Base-by-base conservation (phyloP, 1,140 invertebrate species). In the Globodera rostochiensis region DNA sequence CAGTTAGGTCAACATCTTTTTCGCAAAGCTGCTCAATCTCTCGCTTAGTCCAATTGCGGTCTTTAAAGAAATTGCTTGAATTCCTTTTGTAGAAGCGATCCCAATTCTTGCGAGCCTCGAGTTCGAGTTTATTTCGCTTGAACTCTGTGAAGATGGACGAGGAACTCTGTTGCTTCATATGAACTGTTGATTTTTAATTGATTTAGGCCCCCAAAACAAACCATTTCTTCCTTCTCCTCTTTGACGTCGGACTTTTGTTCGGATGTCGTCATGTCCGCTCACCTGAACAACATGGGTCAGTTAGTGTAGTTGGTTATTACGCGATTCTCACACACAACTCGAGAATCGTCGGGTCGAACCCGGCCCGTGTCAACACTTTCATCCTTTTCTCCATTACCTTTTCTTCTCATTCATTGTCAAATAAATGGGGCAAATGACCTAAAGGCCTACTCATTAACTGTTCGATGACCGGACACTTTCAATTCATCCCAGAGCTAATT, bases 21-120 rank as follows among this genome's bases (percentile, higher is more conserved):
- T 1, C 47, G 73, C 88, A 83, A 13, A 99, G 91, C 90, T 98
- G 96, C 84, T 93, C 89, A 91, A 99, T 98, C 91, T 99, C 97
- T 86, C 95, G 92, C 76, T 93, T 94, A 6, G 95, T 98, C 97
- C 97, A 99, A 90, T 98, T 95, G 21, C 97, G 92, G 91, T 98
- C 96, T 91, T 96, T 96, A 90, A 98, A 99, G 89, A 99, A 99
- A 80, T 91, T 91, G 46, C 90, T 90, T 25, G 90, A 90, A 82
- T 92, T 92, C 45, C 89, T 84, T 93, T 92, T 98, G 89, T 99
- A 99, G 91, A 99, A 99, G 71, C 96, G 91, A 91, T 99, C 97
- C 97, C 97, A 99, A 90, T 98, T 93, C 84, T 95, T 94, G 87
- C 94, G 93, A 0, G 96, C 94, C 86, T 98, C 93, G 73, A 90